Evolutionary conservation across 2,113 vertebrate species (phyloP).

Genomic region (Pseudorectes ferrugineus): DNA sequence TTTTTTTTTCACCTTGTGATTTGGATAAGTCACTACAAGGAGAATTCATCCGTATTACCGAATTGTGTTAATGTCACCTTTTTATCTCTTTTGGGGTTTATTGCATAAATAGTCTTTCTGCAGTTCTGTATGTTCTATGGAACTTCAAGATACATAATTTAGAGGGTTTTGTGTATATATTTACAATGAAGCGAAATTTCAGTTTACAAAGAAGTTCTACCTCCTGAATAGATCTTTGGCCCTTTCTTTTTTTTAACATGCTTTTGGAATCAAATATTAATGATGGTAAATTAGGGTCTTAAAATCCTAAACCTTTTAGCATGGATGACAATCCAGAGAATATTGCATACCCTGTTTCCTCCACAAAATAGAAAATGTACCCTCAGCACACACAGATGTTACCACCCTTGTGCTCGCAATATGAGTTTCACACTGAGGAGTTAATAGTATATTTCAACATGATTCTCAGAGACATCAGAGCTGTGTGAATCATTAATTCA

Average conservation of each 20-base stretch:
- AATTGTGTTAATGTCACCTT: neutral
- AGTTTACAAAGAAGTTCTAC: neutral
- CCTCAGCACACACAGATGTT: neutral
- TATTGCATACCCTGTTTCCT: neutral
- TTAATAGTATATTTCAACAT: neutral
- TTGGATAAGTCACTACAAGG: neutral
- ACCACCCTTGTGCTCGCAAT: neutral
- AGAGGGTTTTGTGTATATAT: neutral
- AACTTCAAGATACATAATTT: neutral
- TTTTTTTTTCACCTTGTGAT: neutral
- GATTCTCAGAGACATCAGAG: neutral
- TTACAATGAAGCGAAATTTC: neutral
- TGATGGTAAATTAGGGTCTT: neutral
- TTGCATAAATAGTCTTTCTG: neutral
- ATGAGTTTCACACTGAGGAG: neutral
- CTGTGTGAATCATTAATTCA: neutral
- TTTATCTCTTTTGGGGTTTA: neutral
- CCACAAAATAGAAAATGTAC: neutral
- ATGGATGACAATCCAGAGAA: neutral
- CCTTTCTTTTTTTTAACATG: neutral
- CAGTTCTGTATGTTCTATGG: neutral
- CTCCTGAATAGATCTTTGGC: neutral
- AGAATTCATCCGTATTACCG: neutral
- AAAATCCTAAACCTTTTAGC: neutral
- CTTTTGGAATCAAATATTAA: neutral